Base-by-base conservation (phyloP, 2,888 invertebrate species). In the Celastrina argiolus region DNA sequence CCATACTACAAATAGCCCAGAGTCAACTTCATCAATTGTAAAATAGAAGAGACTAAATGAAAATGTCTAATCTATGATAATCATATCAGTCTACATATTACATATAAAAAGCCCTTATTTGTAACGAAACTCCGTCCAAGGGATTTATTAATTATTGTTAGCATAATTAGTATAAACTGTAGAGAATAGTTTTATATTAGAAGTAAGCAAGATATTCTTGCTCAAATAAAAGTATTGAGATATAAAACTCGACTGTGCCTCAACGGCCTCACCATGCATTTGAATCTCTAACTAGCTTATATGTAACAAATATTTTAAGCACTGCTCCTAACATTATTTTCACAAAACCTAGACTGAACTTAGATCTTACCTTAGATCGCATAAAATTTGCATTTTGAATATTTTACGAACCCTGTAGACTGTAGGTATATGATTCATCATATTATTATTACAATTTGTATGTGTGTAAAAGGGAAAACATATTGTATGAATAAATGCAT, bases 51-150 rank as follows among this genome's bases (percentile, higher is more conserved):
- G 16, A 18, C 45, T 10, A 18, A n/a, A 18, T 45, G 45, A 51
- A 51, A 51, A 22, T 12, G 22, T 51, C 45, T 10, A 45, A 51
- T 51, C 4, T 22, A 28, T 31, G 31, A 4, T 58, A 31, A 58
- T 31, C 36, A 61, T 61, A 61, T 36, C 34, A 12, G 34, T 34
- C 39, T 39, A 14, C 65, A 28, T 64, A 51, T 41, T 51, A 64
- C 56, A 16, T 66, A 68, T 18, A 64, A 69, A 69, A 71, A 70
- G 82, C 82, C 82, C 81, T 82, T 81, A 81, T 81, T 78, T 78
- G 78, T 79, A 74, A 70, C 70, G 69, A 72, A 68, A 70, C 70
- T 76, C 76, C 77, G 76, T 76, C 75, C 76, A 73, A 70, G 70
- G 34, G 69, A 66, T 68, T 74, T 69, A 18, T 68, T 67, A 41